Conservation (phyloP, 2,797 vertebrate species). For the Sitta carolinensis region DNA sequence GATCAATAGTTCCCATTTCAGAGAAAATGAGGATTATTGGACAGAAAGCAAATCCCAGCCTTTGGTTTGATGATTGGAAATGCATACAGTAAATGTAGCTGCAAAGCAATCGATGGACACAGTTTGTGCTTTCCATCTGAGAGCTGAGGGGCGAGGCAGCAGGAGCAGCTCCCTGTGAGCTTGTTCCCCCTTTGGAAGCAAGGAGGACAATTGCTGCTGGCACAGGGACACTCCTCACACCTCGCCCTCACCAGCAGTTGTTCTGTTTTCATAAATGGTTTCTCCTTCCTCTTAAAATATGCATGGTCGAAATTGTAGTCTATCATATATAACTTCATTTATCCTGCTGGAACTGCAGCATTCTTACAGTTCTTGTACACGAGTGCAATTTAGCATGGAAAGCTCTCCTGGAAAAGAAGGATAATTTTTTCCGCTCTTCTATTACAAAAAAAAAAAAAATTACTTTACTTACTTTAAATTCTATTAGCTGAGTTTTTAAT, state of each 20-base stretch:
- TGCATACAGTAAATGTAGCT: neutral
- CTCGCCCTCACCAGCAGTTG: neutral
- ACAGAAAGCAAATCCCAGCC: neutral
- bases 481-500: neutral
- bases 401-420: neutral
- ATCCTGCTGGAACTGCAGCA: neutral
- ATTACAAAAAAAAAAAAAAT: neutral
- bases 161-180: neutral
- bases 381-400: neutral
- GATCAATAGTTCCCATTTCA: slow-evolving; percentile 30
- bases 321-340: neutral
- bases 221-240: neutral
- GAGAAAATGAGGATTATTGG: slow-evolving; percentile 32
- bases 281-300: neutral
- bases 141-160: neutral
- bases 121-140: neutral
- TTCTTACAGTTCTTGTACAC: neutral
- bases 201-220: neutral
- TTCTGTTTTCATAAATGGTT: neutral
- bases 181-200: neutral
- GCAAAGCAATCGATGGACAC: neutral
- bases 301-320: neutral
- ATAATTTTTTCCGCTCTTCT: neutral
- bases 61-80: slow-evolving; percentile 13
- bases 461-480: neutral